Base-by-base conservation (phyloP, 2,888 invertebrate species). In the Acanthoscelides obtectus region DNA sequence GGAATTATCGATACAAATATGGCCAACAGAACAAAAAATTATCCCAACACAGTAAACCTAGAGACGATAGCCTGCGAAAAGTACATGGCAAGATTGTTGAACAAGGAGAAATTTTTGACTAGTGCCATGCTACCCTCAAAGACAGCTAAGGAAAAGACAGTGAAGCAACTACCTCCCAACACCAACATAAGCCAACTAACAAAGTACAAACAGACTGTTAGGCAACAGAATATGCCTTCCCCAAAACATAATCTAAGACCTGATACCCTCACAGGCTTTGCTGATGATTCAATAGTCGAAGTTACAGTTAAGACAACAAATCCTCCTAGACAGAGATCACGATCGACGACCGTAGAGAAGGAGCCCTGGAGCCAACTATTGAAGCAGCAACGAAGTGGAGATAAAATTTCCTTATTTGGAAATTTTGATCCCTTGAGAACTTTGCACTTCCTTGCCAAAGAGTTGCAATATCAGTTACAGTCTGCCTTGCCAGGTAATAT, bases 391-490 rank as follows among this genome's bases (percentile, higher is more conserved):
- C 78, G 75, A 70, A 79, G 77, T 66, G 80, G 80, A 27, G 80
- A 80, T 22, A 78, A 78, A 73, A 73, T 80, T 45, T 81, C 83
- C 17, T 76, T 80, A 20, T 85, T 84, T 75, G 80, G 80, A 70
- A 81, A 79, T 74, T 85, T 84, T 76, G 85, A 86, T 77, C 85
- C 86, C 0, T 77, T 86, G 69, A 76, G 85, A 8, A 85, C 85
- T 1, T 72, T 86, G 69, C 85, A 86, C 77, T 85, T 85, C 77
- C 77, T 86, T 45, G 81, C 83, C 1, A 84, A 82, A 72, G 86
- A 86, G 74, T 75, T 86, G 69, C 81, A 84, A 69, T 79, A 77
- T 21, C 83, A 84, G 73, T 71, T 86, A 21, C 77, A 80, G 69
- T 73, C 76, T 22, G 69, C 76, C 72, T 66, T 81, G 20, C 81